phyloP scores from a whole-genome alignment of 2,888 invertebrate genomes.

The Harpagoxenus sublaevis region DNA sequence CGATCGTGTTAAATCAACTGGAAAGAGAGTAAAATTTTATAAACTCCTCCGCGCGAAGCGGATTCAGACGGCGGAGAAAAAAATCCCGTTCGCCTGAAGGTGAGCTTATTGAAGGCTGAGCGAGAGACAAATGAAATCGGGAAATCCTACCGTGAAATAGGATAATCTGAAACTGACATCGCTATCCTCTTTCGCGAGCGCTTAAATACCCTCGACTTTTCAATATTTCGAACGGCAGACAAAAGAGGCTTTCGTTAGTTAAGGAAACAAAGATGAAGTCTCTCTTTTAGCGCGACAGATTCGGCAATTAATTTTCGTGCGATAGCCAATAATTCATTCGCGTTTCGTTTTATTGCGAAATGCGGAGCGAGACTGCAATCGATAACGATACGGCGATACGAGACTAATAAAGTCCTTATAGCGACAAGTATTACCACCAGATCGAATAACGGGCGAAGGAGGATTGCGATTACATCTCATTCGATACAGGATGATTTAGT shows the following conservation, averaged over 20 bases:
- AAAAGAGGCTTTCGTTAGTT: neutral
- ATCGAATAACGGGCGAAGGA: neutral
- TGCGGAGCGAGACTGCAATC: neutral
- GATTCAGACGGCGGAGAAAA: slow-evolving; percentile 16
- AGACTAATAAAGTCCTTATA: neutral
- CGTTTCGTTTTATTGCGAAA: neutral
- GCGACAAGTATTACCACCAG: neutral
- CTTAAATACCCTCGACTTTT: slow-evolving; percentile 37
- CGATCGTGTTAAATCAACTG: slow-evolving; percentile 59
- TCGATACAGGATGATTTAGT: neutral
- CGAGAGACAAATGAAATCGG: slow-evolving; percentile 64
- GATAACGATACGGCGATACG: slow-evolving; percentile 25
- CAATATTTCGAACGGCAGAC: slow-evolving; percentile 3
- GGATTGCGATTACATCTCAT: neutral
- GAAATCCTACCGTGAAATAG: slow-evolving; percentile 55
- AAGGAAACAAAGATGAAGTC: neutral
- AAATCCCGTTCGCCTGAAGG: slow-evolving; percentile 42
- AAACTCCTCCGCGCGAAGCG: slow-evolving; percentile 45
- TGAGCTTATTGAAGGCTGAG: slow-evolving; percentile 56
- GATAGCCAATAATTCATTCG: slow-evolving; percentile 6
- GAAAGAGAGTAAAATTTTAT: slow-evolving; percentile 66
- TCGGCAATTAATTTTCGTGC: slow-evolving; percentile 39
- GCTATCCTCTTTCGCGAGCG: neutral
- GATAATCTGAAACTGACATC: slow-evolving; percentile 65
- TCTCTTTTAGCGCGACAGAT: neutral